Evolutionary conservation across 2,113 vertebrate species (phyloP).

Genomic region (Indicator maculatus): DNA sequence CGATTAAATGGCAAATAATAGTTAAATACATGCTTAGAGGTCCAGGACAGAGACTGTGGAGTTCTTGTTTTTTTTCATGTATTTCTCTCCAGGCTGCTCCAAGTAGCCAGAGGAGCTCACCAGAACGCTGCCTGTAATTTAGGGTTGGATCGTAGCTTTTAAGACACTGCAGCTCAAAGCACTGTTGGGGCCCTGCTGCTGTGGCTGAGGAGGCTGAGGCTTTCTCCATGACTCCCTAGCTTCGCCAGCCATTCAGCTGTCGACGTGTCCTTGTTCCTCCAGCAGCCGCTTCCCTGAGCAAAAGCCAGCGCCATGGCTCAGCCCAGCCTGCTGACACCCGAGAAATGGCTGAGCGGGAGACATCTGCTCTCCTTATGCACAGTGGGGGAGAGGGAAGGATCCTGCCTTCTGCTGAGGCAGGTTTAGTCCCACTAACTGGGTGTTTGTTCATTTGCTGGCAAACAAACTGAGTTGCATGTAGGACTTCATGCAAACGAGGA

Average conservation of each 20-base stretch:
- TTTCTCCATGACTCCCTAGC: not conserved
- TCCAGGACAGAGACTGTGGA: constrained; percentile 42
- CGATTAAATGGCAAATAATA: constrained; percentile 55
- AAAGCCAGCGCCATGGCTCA: not conserved
- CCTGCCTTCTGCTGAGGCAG: not conserved
- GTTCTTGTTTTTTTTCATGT: constrained; percentile 11
- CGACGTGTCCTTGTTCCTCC: not conserved
- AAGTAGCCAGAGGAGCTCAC: constrained; percentile 5
- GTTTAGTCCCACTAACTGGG: not conserved
- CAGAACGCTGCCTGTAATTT: constrained; percentile 26
- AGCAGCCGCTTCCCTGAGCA: not conserved
- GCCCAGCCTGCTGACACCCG: not conserved
- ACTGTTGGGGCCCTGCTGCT: not conserved
- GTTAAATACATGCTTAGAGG: constrained; percentile 54
- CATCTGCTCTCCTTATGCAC: constrained; percentile 44
- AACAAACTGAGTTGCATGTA: constrained; percentile 5
- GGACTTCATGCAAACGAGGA: constrained; percentile 54
- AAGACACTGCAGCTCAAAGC: not conserved
- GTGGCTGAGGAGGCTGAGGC: not conserved
- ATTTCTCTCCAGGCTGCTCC: constrained; percentile 20
- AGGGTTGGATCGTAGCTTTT: not conserved
- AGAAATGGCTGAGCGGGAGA: not conserved
- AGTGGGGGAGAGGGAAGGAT: not conserved
- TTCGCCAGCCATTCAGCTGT: accelerated
- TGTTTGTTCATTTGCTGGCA: not conserved